These are phyloP conservation scores for Mus spretus DNA, from an alignment of 2,797 vertebrate genomes.

Conservation along the genomic window DNA sequence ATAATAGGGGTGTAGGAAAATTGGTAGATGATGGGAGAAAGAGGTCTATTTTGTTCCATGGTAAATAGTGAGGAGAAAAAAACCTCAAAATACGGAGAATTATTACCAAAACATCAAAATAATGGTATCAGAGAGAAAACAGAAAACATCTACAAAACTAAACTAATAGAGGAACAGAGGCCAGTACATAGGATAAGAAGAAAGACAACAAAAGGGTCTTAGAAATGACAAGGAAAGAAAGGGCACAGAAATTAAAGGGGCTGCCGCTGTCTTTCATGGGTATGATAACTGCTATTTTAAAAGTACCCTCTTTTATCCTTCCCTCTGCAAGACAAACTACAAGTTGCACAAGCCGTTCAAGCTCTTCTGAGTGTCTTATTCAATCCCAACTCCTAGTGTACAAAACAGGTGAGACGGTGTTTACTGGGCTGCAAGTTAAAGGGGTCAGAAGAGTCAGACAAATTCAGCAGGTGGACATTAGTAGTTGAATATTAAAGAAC, in stretches of 20 bases:
- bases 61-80: conserved; percentile 63
- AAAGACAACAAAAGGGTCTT: conserved; percentile 46
- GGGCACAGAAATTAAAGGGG: conserved; percentile 79
- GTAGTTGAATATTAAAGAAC: not conserved
- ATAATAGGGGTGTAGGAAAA: conserved; percentile 46
- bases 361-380: not conserved
- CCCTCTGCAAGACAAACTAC: conserved; percentile 2
- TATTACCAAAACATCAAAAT: conserved; percentile 54
- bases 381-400: not conserved
- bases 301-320: conserved; percentile 4
- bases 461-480: conserved; percentile 5
- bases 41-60: conserved; percentile 27
- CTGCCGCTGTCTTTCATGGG: conserved; percentile 86
- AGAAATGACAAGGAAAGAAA: conserved; percentile 54
- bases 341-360: not conserved
- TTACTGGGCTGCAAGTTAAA: not conserved
- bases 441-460: not conserved
- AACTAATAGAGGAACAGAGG: conserved; percentile 77
- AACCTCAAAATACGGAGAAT: not conserved
- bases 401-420: conserved; percentile 1
- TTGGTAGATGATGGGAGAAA: conserved; percentile 62
- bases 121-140: conserved; percentile 61
- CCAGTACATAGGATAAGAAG: conserved; percentile 47
- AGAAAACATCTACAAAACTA: conserved; percentile 54
- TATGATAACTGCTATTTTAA: conserved; percentile 83